phyloP scores from a whole-genome alignment of 2,113 vertebrate species.

The Parus major region DNA sequence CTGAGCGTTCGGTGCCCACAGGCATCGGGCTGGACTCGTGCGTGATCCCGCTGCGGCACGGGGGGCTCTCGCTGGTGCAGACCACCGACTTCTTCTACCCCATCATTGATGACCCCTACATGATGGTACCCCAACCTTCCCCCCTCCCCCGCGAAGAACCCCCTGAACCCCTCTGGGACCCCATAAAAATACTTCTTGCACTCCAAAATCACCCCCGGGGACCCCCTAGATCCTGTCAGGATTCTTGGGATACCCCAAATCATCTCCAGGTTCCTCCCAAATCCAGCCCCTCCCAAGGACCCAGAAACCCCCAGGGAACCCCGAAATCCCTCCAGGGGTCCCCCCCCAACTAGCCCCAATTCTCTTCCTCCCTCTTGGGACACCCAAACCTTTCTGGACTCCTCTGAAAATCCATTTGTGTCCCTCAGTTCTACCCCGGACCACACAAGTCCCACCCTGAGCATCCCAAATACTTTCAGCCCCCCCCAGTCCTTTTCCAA shows the following conservation, averaged over 20 bases:
- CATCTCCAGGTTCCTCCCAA: too few relatives aligned
- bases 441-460: not conserved
- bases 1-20: not conserved
- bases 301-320: too few relatives aligned
- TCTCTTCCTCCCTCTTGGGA: too few relatives aligned
- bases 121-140: not conserved
- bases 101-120: not conserved
- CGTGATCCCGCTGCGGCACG: not conserved
- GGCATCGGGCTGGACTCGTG: not conserved
- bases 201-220: not conserved
- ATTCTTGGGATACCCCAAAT: too few relatives aligned
- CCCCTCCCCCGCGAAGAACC: too few relatives aligned
- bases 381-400: too few relatives aligned
- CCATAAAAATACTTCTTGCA: rapidly evolving
- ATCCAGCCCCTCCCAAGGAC: too few relatives aligned
- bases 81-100: not conserved
- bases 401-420: not conserved
- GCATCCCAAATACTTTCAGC: not conserved
- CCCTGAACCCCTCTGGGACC: not conserved
- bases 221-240: not conserved
- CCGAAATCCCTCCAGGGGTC: too few relatives aligned
- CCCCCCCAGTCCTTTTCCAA: too few relatives aligned
- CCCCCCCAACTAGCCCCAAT: too few relatives aligned
- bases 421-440: not conserved
- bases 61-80: not conserved